Evolutionary conservation across 2,113 vertebrate species (phyloP), one percentile per base, ranked within the genome.

Genomic region (Machaerirhynchus nigripectus): DNA sequence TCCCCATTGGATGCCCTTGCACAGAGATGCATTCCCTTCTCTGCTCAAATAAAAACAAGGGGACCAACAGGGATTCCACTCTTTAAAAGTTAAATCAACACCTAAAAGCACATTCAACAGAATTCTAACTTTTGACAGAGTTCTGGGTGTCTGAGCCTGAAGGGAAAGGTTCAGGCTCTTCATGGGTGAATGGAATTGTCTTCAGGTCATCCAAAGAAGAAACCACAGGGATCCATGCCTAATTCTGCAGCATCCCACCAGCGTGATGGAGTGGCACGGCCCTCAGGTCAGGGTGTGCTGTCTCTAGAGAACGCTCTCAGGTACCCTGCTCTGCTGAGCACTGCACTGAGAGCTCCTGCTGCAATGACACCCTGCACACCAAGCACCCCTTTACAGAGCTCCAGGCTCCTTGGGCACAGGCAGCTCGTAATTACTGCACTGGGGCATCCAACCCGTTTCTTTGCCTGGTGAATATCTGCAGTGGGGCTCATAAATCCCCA

Each of bases 231-330:
- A 20, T 26, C 33, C 5, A 3, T 1, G 2, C 7, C 28, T 9
- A 14, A 39, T 35, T 47, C 35, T 9, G 33, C 57, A 75, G 52
- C 31, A 83, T 59, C 47, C 42, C n/a, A 16, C 5, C 0, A 1
- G 3, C 0, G 0, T 26, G 37, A 15, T 0, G 3, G 37, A 44
- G 47, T 2, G 15, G 8, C 31, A n/a, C 2, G 33, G 50, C n/a
- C 17, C 61, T n/a, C 31, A 1, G 61, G 7, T 10, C 17, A 10
- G 23, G 28, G 26, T 26, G 4, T 20, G 40, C 40, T 60, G 33
- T 30, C 55, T n/a, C 46, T 8, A 2, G 40, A 59, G 52, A n/a
- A 18, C 18, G 1, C 18, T 33, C 49, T n/a, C 31, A 35, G 49
- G n/a, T 28, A 6, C 56, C 15, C 30, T 49, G 64, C 50, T 67